Percentiles rank a stretch among this genome's conserved stretches.
phyloP scores from a whole-genome alignment of 2,113 vertebrate species.

The Malurus cyaneus region DNA sequence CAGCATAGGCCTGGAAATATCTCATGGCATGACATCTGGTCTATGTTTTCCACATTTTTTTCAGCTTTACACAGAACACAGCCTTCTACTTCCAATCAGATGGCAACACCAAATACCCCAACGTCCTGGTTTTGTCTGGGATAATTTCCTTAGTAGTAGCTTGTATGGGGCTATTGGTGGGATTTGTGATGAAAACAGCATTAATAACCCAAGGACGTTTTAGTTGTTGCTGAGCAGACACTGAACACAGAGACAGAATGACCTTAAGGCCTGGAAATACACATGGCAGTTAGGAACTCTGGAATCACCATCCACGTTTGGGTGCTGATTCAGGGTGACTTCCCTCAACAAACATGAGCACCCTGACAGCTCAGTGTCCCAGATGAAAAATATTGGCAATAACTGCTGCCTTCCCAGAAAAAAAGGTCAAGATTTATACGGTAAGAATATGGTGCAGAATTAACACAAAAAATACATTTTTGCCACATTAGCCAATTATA shows the following conservation, averaged over 20 bases:
- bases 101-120: neutral
- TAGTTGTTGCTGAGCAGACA: neutral
- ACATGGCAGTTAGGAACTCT: rapidly evolving
- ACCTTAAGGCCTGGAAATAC: neutral
- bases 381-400: neutral
- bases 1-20: neutral
- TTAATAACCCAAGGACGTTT: neutral
- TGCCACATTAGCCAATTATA: neutral
- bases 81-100: neutral
- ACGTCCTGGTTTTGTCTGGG: rapidly evolving
- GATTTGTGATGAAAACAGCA: neutral
- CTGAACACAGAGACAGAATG: neutral
- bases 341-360: neutral
- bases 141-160: neutral
- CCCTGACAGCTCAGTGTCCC: neutral
- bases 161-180: neutral
- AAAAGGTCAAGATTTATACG: neutral
- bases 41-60: neutral
- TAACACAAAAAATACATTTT: neutral
- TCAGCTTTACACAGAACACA: neutral
- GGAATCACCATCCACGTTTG: neutral
- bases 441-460: neutral
- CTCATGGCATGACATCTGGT: neutral
- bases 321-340: neutral
- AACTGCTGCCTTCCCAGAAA: neutral